Base-by-base conservation (phyloP, 2,797 vertebrate genomes). In the Scarus forsteni region DNA sequence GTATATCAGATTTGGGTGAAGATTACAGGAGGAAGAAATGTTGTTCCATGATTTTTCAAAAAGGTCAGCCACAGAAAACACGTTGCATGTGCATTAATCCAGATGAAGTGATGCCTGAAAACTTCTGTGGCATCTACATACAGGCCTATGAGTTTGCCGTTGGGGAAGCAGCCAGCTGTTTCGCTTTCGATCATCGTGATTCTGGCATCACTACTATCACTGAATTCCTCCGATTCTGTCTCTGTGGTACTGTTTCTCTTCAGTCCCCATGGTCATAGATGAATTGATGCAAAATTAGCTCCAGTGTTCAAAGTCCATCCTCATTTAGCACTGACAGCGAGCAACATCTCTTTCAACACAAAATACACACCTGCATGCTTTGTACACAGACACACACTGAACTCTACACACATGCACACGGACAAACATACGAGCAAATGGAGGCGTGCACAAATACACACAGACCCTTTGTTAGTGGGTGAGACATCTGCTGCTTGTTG, bases 401-500 rank as follows among this genome's bases (percentile, higher is more conserved):
- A 27, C n/a, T 52, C 5, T 43, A 64, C 3, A 66, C 69, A 71
- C 36, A 19, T 10, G 58, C 7, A 18, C 52, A 19, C 50, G 66
- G 14, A 50, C 10, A 8, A n/a, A 12, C 19, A 40, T 53, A 45
- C 8, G 53, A 40, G 58, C 65, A 54, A 72, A 75, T 54, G 12
- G 3, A 60, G n/a, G 44, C 54, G 43, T 14, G 46, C 36, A 50
- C 39, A 66, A 16, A 48, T 45, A 60, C 62, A 50, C 56, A 70
- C 27, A 45, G 1, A 50, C 60, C 66, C 59, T 82, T 80, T 75
- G 79, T 82, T 63, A 63, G 61, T 16, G 66, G 66, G 42, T 71
- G 67, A 84, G 83, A 89, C 89, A 90, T 80, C 88, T 89, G 86
- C 80, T 89, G 87, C 89, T 89, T 89, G 85, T 85, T 87, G 83